Percentiles rank a stretch among this genome's conserved stretches.
Evolutionary conservation across 2,113 vertebrate species (phyloP).

Genomic region (Coptodon rendalli): DNA sequence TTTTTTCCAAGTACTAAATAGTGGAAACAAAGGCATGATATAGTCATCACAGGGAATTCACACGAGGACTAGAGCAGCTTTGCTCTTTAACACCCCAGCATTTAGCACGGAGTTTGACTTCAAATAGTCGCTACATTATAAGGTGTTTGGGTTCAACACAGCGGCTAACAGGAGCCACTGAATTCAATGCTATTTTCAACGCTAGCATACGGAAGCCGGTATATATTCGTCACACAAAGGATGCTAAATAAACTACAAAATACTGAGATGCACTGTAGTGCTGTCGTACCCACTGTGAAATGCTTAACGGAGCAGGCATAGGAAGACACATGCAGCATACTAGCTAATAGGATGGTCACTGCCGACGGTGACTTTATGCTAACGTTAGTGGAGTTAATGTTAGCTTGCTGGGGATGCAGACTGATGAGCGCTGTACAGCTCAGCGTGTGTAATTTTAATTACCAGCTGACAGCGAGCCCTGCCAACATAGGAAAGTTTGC

Average conservation of each 20-base stretch:
- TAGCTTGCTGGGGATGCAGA: constrained; percentile 16
- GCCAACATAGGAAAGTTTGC: constrained; percentile 64
- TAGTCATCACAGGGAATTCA: background rate
- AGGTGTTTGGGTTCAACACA: background rate
- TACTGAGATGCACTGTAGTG: background rate
- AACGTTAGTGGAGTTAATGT: constrained; percentile 6
- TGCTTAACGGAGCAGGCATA: background rate
- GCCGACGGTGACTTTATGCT: background rate
- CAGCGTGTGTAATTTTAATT: background rate
- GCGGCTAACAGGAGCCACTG: background rate
- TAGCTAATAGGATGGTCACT: background rate
- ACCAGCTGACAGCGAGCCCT: constrained; percentile 12
- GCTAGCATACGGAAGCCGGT: background rate
- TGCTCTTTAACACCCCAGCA: background rate
- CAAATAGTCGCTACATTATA: background rate
- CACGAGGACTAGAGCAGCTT: background rate
- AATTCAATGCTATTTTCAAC: background rate
- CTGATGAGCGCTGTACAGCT: background rate
- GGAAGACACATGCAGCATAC: background rate
- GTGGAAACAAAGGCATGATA: background rate
- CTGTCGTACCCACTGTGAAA: background rate
- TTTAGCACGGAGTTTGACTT: background rate
- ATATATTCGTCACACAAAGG: background rate
- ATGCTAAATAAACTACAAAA: background rate
- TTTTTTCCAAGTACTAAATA: background rate